Evolutionary conservation across 2,113 vertebrate genomes (phyloP).

Genomic region (Bostrychus sinensis): DNA sequence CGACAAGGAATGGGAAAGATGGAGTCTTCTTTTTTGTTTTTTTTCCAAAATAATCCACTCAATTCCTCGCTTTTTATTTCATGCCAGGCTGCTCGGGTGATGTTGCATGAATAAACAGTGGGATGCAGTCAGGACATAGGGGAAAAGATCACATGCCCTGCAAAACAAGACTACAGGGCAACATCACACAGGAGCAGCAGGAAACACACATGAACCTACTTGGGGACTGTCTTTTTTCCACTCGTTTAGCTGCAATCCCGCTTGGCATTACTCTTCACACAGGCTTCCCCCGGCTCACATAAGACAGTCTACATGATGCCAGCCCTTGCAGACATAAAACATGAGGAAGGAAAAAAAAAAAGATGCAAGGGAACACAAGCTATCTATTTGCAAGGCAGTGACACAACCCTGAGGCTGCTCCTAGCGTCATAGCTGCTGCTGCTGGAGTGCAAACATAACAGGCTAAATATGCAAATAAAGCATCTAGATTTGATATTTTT

Average conservation of each 20-base stretch:
- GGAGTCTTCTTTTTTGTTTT: slow-evolving; percentile 11
- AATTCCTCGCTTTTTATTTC: slow-evolving; percentile 34
- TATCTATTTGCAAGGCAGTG: slow-evolving; percentile 57
- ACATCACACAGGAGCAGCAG: slow-evolving; percentile 29
- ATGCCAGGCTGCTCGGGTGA: slow-evolving; percentile 25
- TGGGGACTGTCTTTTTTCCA: slow-evolving; percentile 43
- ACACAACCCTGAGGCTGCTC: slow-evolving; percentile 46
- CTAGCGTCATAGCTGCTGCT: slow-evolving; percentile 43
- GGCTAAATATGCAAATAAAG: background rate
- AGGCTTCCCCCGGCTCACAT: slow-evolving; percentile 16
- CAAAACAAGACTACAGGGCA: slow-evolving; percentile 14
- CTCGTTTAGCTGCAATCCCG: slow-evolving; percentile 34
- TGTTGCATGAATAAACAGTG: slow-evolving; percentile 44
- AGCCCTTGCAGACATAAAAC: slow-evolving; percentile 14
- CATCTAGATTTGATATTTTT: background rate
- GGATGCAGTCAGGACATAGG: slow-evolving; percentile 44
- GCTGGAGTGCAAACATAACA: slow-evolving; percentile 20
- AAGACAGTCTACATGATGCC: slow-evolving; percentile 69
- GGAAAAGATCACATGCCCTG: slow-evolving; percentile 42
- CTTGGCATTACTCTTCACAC: slow-evolving; percentile 34
- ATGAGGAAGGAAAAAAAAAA: no score
- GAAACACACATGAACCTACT: background rate
- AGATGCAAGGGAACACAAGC: slow-evolving; percentile 30
- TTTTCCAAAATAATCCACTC: slow-evolving; percentile 23
- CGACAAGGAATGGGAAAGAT: background rate